Evolutionary conservation across 2,113 vertebrate species (phyloP).

Genomic region (Oriolus oriolus): DNA sequence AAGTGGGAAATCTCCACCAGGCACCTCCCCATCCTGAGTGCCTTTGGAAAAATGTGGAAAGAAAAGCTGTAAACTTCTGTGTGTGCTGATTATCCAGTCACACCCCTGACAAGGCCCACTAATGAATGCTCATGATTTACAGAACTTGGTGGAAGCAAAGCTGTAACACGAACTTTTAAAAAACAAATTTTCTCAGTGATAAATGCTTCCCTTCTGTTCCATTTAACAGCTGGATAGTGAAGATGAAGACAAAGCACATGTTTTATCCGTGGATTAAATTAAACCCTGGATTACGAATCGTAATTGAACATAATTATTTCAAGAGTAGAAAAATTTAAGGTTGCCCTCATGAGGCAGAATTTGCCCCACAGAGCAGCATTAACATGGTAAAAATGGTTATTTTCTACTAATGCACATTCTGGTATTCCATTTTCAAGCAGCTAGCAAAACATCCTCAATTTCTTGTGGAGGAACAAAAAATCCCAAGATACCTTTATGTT

Average conservation of each 20-base stretch:
- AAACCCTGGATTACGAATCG: neutral
- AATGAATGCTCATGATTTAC: neutral
- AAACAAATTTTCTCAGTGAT: neutral
- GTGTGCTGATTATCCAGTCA: neutral
- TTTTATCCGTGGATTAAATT: neutral
- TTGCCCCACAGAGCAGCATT: neutral
- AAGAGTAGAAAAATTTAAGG: neutral
- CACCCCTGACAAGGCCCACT: neutral
- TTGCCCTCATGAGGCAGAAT: neutral
- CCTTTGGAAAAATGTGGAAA: neutral
- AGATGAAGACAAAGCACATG: constrained; percentile 19
- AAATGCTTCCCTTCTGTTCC: constrained; percentile 4
- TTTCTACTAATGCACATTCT: neutral
- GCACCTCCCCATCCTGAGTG: neutral
- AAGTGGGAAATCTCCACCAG: neutral
- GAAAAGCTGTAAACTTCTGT: neutral
- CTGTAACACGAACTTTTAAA: neutral
- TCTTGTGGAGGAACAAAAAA: constrained; percentile 34
- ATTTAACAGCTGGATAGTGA: constrained; percentile 3
- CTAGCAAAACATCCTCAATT: constrained; percentile 41
- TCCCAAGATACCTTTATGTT: constrained; percentile 37
- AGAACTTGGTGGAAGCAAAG: neutral
- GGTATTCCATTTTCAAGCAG: neutral
- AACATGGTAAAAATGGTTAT: neutral
- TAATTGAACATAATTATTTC: constrained; percentile 42